phyloP scores from a whole-genome alignment of 1,140 invertebrate genomes.

The Rhopalosiphum padi region DNA sequence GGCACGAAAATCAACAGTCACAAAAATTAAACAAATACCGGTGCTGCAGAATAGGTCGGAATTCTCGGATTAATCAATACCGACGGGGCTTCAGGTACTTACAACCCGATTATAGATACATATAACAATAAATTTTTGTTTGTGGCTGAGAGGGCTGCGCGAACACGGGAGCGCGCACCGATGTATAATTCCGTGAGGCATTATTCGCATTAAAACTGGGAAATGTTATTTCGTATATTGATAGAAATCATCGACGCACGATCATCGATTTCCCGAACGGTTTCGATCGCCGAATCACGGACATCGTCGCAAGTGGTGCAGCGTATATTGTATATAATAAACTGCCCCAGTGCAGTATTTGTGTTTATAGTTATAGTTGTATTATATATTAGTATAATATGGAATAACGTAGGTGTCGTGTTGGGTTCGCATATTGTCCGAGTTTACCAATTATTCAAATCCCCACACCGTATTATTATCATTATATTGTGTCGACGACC shows the following conservation, averaged over 20 bases:
- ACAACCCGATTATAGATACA: neutral
- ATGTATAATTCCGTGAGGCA: neutral
- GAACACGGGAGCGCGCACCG: neutral
- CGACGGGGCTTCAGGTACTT: neutral
- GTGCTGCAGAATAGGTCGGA: neutral
- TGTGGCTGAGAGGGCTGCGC: neutral
- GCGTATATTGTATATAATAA: neutral
- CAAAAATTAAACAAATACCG: conserved; percentile 18
- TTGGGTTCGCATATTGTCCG: conserved; percentile 43
- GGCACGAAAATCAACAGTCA: neutral
- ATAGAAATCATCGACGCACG: conserved; percentile 2
- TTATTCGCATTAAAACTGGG: neutral
- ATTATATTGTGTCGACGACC: conserved; percentile 24
- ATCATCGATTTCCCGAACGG: neutral
- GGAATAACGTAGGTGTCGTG: conserved; percentile 7
- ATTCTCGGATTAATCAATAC: neutral
- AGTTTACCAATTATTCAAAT: conserved; percentile 56
- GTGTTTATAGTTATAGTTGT: too few species aligned
- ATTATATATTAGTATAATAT: too few species aligned
- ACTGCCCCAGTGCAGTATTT: neutral
- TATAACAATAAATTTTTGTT: neutral
- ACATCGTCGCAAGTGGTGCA: neutral
- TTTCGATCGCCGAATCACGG: neutral
- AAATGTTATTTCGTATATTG: neutral
- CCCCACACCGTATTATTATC: conserved; percentile 23